Conservation (phyloP, 1,140 invertebrate species). For the Choristoneura fumiferana region DNA sequence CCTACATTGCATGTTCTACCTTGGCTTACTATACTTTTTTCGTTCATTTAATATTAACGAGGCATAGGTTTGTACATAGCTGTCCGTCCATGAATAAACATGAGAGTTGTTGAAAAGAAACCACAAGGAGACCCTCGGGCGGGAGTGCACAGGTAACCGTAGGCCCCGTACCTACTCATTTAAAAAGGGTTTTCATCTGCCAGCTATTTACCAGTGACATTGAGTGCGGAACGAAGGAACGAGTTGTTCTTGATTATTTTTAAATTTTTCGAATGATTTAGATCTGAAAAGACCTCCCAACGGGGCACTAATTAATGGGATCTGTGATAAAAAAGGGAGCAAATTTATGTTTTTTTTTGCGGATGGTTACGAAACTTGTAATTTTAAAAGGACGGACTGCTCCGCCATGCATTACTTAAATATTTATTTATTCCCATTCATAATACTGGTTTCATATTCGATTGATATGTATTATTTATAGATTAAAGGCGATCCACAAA, state of each 20-base stretch:
- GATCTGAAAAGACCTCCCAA: constrained; percentile 24
- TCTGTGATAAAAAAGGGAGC: constrained; percentile 21
- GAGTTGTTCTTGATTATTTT: constrained; percentile 24
- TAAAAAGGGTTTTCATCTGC: constrained; percentile 23
- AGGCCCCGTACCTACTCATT: constrained; percentile 4
- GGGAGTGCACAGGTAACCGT: background rate
- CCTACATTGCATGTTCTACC: no score
- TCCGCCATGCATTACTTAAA: no score
- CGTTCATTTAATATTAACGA: no score
- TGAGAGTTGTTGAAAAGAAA: background rate
- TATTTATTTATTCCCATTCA: no score
- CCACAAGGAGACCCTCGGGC: constrained; percentile 2
- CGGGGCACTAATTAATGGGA: constrained; percentile 27
- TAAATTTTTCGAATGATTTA: constrained; percentile 21
- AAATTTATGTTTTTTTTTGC: constrained; percentile 3
- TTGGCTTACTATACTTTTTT: no score
- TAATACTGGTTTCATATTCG: no score
- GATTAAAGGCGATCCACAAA: no score
- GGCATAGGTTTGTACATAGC: background rate
- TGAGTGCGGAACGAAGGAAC: constrained; percentile 20
- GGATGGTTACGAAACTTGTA: no score
- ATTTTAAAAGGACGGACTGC: no score
- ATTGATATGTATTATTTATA: no score
- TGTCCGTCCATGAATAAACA: background rate
- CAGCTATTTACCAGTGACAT: constrained; percentile 33